Base-by-base conservation (phyloP, 53 echinoderm and acorn worm species). In the Echinarachnius parma region DNA sequence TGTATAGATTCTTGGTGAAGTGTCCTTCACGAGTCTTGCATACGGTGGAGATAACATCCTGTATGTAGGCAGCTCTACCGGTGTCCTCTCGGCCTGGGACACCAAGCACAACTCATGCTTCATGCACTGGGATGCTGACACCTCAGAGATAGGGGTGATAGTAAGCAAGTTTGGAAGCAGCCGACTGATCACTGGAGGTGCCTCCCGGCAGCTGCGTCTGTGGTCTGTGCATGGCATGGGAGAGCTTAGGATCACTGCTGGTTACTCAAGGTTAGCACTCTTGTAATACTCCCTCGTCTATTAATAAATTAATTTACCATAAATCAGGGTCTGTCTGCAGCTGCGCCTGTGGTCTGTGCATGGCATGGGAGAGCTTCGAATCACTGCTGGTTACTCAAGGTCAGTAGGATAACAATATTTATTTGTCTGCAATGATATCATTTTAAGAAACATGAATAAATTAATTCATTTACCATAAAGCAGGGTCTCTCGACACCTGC, bases 61-160 rank as follows among this genome's bases (percentile, higher is more conserved):
- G 25, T 95, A 91, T 72, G 87, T 89, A 22, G 90, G 96, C 1
- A 95, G 87, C 36, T 91, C 85, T 53, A 95, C 96, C 0, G 96
- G 96, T 8, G 85, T 95, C 3, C 60, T 95, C 3, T 95, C 96
- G 37, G 96, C 96, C 32, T 95, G 96, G 96, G 96, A 95, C 45
- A 95, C 96, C 36, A 87, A 85, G 23, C 96, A 91, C 57, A 95
- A 95, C 64, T 87, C 91, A 0, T 95, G 96, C 85, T 95, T 95
- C 63, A 90, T 95, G 91, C 87, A 90, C 49, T 95, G 96, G 96
- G 96, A 95, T 29, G 96, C 96, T n/a, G 96, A 95, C 46, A 78
- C 87, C 14, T 82, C 87, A 34, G 96, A 95, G 82, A 95, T 95
- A 79, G 93, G 86, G 44, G 66, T 89, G 78, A 86, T 89, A 13